Evolutionary conservation across 1,140 invertebrate genomes (phyloP).

Genomic region (Cydia amplana): DNA sequence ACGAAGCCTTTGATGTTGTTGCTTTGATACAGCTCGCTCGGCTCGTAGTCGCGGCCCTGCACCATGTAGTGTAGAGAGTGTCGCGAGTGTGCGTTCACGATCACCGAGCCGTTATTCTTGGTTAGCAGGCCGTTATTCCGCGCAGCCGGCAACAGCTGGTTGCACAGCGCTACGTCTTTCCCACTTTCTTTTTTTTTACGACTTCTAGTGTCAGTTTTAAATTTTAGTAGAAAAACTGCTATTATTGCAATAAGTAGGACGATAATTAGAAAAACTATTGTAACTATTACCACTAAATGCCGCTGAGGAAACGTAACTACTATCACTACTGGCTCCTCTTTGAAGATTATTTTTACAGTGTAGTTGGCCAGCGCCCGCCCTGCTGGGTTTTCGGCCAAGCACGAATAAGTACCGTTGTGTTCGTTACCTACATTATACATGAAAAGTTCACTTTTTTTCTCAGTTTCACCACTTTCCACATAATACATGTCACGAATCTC

Average conservation of each 20-base stretch:
- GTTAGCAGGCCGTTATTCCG: conserved; percentile 65
- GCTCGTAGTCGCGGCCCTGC: conserved; percentile 70
- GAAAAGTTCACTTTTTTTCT: conserved; percentile 87
- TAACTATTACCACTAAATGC: conserved; percentile 84
- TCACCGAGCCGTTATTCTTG: conserved; percentile 75
- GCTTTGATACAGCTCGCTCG: conserved; percentile 70
- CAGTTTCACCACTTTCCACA: conserved; percentile 84
- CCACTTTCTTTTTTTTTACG: conserved; percentile 80
- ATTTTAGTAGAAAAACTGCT: conserved; percentile 82
- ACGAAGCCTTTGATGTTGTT: conserved; percentile 80
- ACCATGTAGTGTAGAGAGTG: conserved; percentile 73
- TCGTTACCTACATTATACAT: conserved; percentile 87
- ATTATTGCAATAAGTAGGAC: conserved; percentile 82
- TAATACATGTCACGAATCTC: conserved; percentile 84
- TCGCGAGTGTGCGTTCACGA: conserved; percentile 75
- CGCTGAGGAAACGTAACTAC: conserved; percentile 84
- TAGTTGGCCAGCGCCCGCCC: conserved; percentile 88
- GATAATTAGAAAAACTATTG: conserved; percentile 81
- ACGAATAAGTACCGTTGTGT: conserved; percentile 90
- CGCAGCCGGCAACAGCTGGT: conserved; percentile 71
- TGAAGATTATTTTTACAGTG: conserved; percentile 86
- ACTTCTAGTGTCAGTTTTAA: conserved; percentile 80
- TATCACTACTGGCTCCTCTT: conserved; percentile 84
- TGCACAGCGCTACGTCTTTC: conserved; percentile 73
- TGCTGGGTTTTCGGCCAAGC: conserved; percentile 90